Conservation (phyloP, 2,113 vertebrate genomes). For the Thymallus thymallus region DNA sequence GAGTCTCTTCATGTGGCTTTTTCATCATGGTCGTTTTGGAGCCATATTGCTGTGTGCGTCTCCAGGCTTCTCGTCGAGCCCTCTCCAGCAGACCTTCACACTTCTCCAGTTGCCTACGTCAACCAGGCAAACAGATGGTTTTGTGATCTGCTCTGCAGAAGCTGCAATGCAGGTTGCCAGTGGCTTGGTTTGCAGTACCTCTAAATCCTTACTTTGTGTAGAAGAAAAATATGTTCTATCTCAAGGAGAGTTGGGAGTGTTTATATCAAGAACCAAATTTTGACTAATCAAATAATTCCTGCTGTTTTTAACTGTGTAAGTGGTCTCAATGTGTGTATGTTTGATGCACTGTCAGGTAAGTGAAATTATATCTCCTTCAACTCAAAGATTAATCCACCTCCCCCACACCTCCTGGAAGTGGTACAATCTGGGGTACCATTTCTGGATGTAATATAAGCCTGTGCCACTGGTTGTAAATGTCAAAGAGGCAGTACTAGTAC, state of each 20-base stretch:
- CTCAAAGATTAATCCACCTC: too few relatives aligned
- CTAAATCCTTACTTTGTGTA: neutral
- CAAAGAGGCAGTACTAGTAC: too few relatives aligned
- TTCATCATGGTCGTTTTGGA: neutral
- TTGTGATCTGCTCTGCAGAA: constrained; percentile 16
- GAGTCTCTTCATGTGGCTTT: neutral
- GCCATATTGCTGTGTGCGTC: neutral
- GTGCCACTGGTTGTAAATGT: too few relatives aligned
- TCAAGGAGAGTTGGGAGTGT: neutral
- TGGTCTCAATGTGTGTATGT: too few relatives aligned
- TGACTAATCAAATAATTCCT: too few relatives aligned
- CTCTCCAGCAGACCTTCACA: constrained; percentile 26
- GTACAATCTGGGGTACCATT: too few relatives aligned
- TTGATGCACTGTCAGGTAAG: too few relatives aligned
- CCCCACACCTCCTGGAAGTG: too few relatives aligned
- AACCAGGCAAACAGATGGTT: constrained; percentile 27
- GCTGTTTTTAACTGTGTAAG: too few relatives aligned
- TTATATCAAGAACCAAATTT: too few relatives aligned
- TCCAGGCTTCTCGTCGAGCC: neutral
- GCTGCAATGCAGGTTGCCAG: neutral
- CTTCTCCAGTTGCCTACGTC: constrained; percentile 37
- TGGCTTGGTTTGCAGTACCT: neutral
- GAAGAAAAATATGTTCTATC: neutral
- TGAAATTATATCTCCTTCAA: too few relatives aligned
- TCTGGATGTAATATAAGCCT: too few relatives aligned